Percentiles rank a stretch among this genome's conserved stretches.
These are phyloP conservation scores for Crotalus horridus DNA, from an alignment of 2,113 vertebrate genomes.

Conservation along the genomic window DNA sequence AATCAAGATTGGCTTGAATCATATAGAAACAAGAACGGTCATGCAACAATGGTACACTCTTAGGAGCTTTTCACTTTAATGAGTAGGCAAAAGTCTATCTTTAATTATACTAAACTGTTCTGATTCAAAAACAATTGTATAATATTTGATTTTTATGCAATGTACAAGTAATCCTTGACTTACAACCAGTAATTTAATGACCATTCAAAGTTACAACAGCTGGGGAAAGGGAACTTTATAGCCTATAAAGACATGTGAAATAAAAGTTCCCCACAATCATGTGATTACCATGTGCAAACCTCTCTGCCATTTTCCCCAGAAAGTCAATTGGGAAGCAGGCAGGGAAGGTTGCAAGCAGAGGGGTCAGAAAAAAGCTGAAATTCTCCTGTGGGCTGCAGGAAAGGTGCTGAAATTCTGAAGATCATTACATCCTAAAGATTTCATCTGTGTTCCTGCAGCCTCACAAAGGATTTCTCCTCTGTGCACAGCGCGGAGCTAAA, in stretches of 20 bases:
- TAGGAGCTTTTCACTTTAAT: background rate
- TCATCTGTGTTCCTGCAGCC: background rate
- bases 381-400: background rate
- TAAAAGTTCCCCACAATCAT: background rate
- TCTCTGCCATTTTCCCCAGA: background rate
- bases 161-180: background rate
- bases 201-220: background rate
- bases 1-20: background rate
- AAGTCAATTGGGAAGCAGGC: background rate
- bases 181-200: background rate
- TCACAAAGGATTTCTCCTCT: background rate
- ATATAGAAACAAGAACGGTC: background rate
- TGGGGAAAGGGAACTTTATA: background rate
- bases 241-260: background rate
- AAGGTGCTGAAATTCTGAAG: background rate
- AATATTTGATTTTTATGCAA: background rate
- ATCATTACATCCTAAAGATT: background rate
- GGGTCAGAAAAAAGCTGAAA: background rate
- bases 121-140: background rate
- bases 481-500: background rate
- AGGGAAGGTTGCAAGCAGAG: background rate
- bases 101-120: background rate
- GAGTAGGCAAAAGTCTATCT: background rate
- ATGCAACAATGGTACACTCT: background rate
- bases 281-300: background rate